Base-by-base conservation (phyloP, 2,888 invertebrate genomes). In the Mesopsocus fuscifrons region DNA sequence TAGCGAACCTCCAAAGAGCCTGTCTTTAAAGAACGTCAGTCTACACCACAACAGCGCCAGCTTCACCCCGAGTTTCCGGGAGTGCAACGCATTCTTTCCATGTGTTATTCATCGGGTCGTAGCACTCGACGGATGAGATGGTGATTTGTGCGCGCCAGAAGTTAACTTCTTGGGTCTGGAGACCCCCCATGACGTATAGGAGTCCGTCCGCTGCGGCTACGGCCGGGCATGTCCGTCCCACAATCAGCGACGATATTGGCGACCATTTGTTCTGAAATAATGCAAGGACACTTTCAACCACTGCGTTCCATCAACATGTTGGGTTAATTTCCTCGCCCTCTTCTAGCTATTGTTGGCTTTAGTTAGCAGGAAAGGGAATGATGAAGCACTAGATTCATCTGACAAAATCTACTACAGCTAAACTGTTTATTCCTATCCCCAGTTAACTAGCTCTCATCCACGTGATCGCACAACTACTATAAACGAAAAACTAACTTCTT, bases 71-170 rank as follows among this genome's bases (percentile, higher is more conserved):
- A 26, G 26, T 26, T 56, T 80, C 78, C 18, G 85, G 83, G 57
- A 91, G 68, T 48, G 79, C 70, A 35, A 81, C 77, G 50, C 81
- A 79, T 52, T 77, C 68, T 49, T 72, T 70, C 91, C 92, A 92
- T 42, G 65, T 63, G 60, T 79, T 75, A 11, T 68, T 71, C 44
- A 73, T 63, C 8, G 88, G 87, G 63, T 87, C 81, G 63, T 80
- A 91, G 51, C 80, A 70, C 62, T 91, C 88, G 11, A 85, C 83
- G 42, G 77, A 74, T 50, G 80, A 73, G 49, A 89, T 76, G 33
- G 88, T 81, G 51, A 81, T 76, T 59, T 84, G 81, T 41, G 82
- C 83, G 52, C 84, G 72, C 65, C 84, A 87, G 63, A 87, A 87
- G 58, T 76, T 72, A 48, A 77, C 76, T 55, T 76, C 79, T 55